A percentile compares a stretch with the other conserved stretches of the same genome.
Evolutionary conservation across 2,113 vertebrate species (phyloP).

Genomic region (Globicephala melas): DNA sequence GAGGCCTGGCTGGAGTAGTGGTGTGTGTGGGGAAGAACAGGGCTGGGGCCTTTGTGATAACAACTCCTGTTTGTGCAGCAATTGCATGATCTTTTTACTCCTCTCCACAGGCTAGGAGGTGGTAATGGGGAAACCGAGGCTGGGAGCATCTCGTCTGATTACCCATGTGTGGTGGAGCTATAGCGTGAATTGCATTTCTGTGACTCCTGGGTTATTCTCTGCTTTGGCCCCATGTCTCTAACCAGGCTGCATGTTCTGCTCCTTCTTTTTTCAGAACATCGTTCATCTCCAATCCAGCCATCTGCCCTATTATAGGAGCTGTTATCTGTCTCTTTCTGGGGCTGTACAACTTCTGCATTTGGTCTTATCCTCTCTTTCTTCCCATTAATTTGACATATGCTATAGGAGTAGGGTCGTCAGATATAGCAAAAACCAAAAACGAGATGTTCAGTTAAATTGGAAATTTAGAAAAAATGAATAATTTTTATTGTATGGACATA

Average conservation of each 20-base stretch:
- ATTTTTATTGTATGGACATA: neutral
- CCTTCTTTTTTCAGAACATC: neutral
- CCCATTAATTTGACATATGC: neutral
- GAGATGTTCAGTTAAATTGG: neutral
- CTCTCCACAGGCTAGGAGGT: neutral
- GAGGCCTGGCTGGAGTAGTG: neutral
- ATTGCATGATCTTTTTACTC: neutral
- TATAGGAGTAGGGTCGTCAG: neutral
- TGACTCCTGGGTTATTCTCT: neutral
- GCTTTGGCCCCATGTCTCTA: neutral
- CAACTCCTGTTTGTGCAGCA: accelerated
- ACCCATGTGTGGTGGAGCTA: neutral
- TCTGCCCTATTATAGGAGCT: accelerated
- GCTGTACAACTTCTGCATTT: neutral
- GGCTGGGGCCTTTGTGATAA: neutral
- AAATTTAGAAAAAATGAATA: neutral
- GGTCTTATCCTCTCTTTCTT: neutral
- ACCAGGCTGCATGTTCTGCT: neutral
- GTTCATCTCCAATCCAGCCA: neutral
- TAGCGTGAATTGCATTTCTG: neutral
- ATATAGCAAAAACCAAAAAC: neutral
- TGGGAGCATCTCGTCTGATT: neutral
- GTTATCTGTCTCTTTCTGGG: neutral
- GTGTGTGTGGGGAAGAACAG: accelerated
- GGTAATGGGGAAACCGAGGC: neutral